Percentiles rank a stretch among this genome's conserved stretches.
Conservation (phyloP, 1,140 invertebrate species). For the Nilaparvata lugens region DNA sequence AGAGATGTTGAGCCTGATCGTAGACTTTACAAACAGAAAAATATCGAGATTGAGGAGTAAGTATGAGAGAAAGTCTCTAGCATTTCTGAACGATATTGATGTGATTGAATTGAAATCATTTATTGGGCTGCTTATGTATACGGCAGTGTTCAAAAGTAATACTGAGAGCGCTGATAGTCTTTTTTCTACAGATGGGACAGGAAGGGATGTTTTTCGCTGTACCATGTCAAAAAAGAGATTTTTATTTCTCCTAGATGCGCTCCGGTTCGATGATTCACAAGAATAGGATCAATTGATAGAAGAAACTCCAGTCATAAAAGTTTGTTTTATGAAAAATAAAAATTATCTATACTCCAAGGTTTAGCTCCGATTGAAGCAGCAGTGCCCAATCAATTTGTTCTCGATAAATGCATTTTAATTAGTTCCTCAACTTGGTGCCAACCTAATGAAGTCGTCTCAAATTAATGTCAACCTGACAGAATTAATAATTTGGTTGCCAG, state of each 20-base stretch:
- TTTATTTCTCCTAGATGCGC: not conserved
- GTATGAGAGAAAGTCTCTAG: not conserved
- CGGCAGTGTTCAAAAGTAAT: not conserved
- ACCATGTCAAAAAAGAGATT: slow-evolving; percentile 7
- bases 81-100: not conserved
- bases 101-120: slow-evolving; percentile 1
- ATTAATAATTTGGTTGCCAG: no score
- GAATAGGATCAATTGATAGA: slow-evolving; percentile 25
- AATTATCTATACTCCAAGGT: no score
- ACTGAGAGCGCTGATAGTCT: not conserved
- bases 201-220: not conserved
- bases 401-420: no score
- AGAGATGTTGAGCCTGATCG: not conserved
- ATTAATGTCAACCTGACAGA: no score
- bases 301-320: no score
- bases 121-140: not conserved
- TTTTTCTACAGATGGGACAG: not conserved
- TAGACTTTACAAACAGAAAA: slow-evolving; percentile 9
- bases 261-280: slow-evolving; percentile 7
- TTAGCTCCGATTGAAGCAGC: no score
- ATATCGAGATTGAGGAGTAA: not conserved
- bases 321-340: no score
- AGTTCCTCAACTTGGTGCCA: no score
- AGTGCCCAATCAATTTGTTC: no score
- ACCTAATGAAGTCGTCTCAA: no score